phyloP scores from a whole-genome alignment of 2,888 invertebrate genomes.

The Arrhopalites spinosus region DNA sequence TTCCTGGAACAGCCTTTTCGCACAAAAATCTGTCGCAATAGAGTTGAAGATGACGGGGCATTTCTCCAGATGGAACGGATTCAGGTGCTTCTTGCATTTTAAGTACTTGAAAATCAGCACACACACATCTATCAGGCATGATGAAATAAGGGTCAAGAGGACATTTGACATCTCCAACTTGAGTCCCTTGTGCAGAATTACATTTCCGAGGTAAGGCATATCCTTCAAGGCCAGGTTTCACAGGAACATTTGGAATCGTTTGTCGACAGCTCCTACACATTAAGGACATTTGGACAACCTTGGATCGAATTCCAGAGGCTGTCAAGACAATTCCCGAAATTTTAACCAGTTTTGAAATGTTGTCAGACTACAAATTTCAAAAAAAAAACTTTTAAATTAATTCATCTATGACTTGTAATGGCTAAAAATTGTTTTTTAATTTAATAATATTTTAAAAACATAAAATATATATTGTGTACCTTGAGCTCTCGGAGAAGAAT shows the following conservation, averaged over 20 bases:
- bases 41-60: slow-evolving; percentile 92
- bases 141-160: slow-evolving; percentile 98
- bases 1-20: slow-evolving; percentile 95
- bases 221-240: slow-evolving; percentile 95
- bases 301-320: slow-evolving; percentile 91
- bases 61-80: slow-evolving; percentile 93
- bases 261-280: slow-evolving; percentile 94
- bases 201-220: slow-evolving; percentile 94
- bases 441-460: background rate
- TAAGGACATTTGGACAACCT: slow-evolving; percentile 92
- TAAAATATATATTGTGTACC: slow-evolving; percentile 61
- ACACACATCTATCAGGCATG: slow-evolving; percentile 95
- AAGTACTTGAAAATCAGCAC: slow-evolving; percentile 97
- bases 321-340: slow-evolving; percentile 94
- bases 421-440: background rate
- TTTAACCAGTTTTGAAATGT: slow-evolving; percentile 90
- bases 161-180: slow-evolving; percentile 89
- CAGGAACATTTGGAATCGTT: slow-evolving; percentile 82
- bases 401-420: background rate
- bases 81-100: slow-evolving; percentile 97
- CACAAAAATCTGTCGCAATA: slow-evolving; percentile 93
- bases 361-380: slow-evolving; percentile 74
- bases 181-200: slow-evolving; percentile 66
- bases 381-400: background rate
- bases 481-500: slow-evolving; percentile 82